Evolutionary conservation across 2,797 vertebrate genomes (phyloP).

Genomic region (Acanthiza pusilla): DNA sequence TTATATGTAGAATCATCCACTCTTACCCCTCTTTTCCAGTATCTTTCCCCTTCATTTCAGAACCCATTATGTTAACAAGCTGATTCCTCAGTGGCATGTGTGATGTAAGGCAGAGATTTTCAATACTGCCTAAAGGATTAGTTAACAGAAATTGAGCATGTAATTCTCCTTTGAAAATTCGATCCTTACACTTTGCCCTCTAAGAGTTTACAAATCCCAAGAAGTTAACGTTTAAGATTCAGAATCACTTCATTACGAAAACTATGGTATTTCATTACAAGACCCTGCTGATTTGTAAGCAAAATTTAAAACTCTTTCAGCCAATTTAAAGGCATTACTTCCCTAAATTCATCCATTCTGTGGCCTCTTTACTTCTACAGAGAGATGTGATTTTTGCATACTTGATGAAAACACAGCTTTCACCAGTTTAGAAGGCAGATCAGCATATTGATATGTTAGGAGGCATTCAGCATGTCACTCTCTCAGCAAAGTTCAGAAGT

Average conservation of each 20-base stretch:
- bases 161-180: constrained; percentile 8
- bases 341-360: neutral
- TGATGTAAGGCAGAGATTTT: neutral
- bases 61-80: neutral
- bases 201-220: constrained; percentile 13
- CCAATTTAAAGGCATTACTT: neutral
- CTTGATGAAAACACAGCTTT: neutral
- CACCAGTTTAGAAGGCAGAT: neutral
- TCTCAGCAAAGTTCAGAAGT: neutral
- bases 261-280: neutral
- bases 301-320: neutral
- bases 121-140: neutral
- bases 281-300: neutral
- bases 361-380: neutral
- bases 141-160: neutral
- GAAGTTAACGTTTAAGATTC: neutral
- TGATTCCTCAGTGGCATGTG: neutral
- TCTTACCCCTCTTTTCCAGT: neutral
- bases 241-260: neutral
- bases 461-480: neutral
- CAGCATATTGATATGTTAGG: neutral
- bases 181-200: neutral
- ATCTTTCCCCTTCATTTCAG: neutral
- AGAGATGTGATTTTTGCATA: neutral
- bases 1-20: neutral